Conservation (phyloP, 35 echinoderm and acorn worm genomes). For the Apostichopus parvimensis region DNA sequence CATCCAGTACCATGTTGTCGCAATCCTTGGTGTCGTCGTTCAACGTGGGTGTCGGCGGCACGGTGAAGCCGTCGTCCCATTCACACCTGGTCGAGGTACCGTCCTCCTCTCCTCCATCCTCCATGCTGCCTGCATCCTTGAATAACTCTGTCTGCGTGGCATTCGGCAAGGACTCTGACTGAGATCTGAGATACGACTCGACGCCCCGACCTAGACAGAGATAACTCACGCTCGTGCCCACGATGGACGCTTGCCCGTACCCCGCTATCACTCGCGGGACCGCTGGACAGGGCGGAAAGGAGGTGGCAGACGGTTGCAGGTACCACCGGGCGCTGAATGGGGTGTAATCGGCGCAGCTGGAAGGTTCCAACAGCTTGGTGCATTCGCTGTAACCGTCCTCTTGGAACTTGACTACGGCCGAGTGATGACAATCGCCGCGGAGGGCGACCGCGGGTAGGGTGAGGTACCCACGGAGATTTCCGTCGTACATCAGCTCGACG, state of each 20-base stretch:
- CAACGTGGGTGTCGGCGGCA: conserved; percentile 67
- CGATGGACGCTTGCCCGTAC: conserved; percentile 29
- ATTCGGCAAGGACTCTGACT: conserved; percentile 39
- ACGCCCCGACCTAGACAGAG: conserved; percentile 76
- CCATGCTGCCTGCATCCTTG: background rate
- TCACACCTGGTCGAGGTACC: conserved; percentile 50
- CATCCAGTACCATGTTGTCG: conserved; percentile 73
- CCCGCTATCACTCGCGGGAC: conserved; percentile 60
- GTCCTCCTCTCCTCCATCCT: background rate
- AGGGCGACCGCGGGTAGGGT: conserved; percentile 60
- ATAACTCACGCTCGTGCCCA: conserved; percentile 54
- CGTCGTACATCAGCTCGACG: conserved; percentile 64
- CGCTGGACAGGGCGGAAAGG: conserved; percentile 79
- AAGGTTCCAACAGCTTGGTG: conserved; percentile 25
- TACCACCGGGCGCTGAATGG: conserved; percentile 75
- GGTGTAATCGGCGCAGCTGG: conserved; percentile 64
- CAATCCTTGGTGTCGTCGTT: conserved; percentile 69
- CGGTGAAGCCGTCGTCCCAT: conserved; percentile 94
- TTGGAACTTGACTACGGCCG: conserved; percentile 79
- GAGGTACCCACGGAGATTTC: conserved; percentile 61
- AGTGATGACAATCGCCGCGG: conserved; percentile 64
- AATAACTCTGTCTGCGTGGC: conserved; percentile 64
- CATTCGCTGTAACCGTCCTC: conserved; percentile 63
- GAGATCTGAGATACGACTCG: background rate
- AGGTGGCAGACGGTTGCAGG: conserved; percentile 52